These are phyloP conservation scores for Platygyra sinensis DNA, from an alignment of 64 coral and sea anemone species.

Conservation along the genomic window DNA sequence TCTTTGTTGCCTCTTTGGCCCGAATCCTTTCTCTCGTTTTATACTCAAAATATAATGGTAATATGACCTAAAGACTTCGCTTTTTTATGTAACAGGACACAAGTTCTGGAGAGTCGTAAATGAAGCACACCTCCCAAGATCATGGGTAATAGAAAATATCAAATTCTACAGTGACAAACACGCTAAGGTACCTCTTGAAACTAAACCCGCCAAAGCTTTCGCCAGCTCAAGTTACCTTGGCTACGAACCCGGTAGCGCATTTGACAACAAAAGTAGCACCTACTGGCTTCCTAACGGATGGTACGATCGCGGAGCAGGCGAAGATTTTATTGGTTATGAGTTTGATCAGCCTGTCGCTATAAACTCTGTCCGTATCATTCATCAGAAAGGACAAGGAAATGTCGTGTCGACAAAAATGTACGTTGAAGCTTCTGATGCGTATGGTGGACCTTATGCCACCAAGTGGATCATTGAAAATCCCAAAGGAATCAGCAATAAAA, in stretches of 20 bases:
- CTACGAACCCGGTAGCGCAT: constrained; percentile 63
- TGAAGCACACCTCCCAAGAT: constrained; percentile 63
- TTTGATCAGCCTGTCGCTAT: constrained; percentile 63
- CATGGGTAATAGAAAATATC: constrained; percentile 76
- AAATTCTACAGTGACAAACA: constrained; percentile 77
- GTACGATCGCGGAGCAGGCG: constrained; percentile 63
- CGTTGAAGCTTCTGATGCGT: constrained; percentile 69
- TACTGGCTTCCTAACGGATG: constrained; percentile 92
- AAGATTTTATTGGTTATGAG: constrained; percentile 69
- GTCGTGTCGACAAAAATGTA: constrained; percentile 73
- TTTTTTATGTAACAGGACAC: constrained; percentile 55
- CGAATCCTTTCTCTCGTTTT: too few species aligned
- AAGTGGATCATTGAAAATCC: constrained; percentile 82
- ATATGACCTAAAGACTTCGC: neutral
- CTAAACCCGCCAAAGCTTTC: constrained; percentile 50
- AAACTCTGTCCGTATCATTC: constrained; percentile 63
- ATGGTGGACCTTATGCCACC: constrained; percentile 63
- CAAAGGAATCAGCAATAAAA: constrained; percentile 42
- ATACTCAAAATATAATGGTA: too few species aligned
- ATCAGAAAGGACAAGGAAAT: constrained; percentile 72
- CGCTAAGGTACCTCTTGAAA: constrained; percentile 33
- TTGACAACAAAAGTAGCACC: constrained; percentile 38
- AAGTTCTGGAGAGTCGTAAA: constrained; percentile 85
- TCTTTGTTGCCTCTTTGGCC: too few species aligned
- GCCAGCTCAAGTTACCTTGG: constrained; percentile 85